These are phyloP conservation scores for Megathymus violae DNA, from an alignment of 1,140 invertebrate species.

Conservation along the genomic window DNA sequence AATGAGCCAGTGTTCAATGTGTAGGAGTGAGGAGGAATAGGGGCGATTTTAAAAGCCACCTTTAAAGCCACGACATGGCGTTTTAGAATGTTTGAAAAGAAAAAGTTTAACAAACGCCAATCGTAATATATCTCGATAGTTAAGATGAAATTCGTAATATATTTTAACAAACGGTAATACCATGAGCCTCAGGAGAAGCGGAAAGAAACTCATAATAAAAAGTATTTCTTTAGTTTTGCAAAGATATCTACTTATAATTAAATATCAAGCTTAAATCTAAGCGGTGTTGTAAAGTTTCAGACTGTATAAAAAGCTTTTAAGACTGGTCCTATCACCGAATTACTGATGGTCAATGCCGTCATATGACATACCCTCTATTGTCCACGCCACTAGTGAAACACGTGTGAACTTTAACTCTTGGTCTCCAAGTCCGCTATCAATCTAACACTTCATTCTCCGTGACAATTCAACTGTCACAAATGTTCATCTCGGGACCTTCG, in stretches of 20 bases:
- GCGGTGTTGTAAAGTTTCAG: too few species aligned
- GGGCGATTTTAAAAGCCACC: constrained; percentile 1
- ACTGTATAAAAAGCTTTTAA: too few species aligned
- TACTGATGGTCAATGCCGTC: constrained; percentile 28
- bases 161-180: too few species aligned
- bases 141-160: too few species aligned
- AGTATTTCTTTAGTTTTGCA: too few species aligned
- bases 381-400: constrained; percentile 52
- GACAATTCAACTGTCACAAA: constrained; percentile 76
- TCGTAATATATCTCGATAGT: too few species aligned
- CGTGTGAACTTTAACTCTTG: constrained; percentile 69
- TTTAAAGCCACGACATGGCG: background rate
- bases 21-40: constrained; percentile 45
- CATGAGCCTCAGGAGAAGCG: too few species aligned
- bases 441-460: constrained; percentile 57
- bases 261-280: too few species aligned
- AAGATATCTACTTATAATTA: too few species aligned
- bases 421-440: constrained; percentile 41
- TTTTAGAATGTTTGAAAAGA: constrained; percentile 13
- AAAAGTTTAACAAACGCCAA: background rate
- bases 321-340: background rate
- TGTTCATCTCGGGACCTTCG: constrained; percentile 56
- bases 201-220: too few species aligned
- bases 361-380: constrained; percentile 40
- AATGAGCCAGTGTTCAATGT: constrained; percentile 50